Base-by-base conservation (phyloP, 2,888 invertebrate genomes). In the Callimorpha dominula region DNA sequence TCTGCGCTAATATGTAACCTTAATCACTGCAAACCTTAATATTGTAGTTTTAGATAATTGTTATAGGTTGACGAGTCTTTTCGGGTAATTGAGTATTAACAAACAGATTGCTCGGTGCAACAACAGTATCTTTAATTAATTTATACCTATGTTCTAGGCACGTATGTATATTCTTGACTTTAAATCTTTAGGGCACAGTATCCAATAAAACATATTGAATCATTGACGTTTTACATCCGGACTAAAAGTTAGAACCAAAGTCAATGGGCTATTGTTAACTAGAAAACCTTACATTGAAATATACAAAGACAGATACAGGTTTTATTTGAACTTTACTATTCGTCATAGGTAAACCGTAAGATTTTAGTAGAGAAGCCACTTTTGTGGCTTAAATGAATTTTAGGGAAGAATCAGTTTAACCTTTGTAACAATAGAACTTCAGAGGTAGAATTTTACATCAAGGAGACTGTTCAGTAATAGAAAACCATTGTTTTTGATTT, bases 261-360 rank as follows among this genome's bases (percentile, higher is more conserved):
- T 77, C 79, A 88, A 91, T 90, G 78, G 87, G 72, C 91, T 81
- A 92, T 92, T 93, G 92, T 93, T 88, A 83, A 73, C 73, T 69
- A 73, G 75, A 78, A 60, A 79, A 78, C 75, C 74, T 73, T 72
- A 82, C 87, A 86, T 89, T 83, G 85, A 80, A 75, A 76, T 74
- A 79, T 81, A 87, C 89, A 88, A 89, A 90, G 88, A 78, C 68
- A 31, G 31, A 2, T 31, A 85, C 82, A 83, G 79, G 84, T 88
- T 90, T 88, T 89, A 90, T 91, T 91, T 89, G 82, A 86, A 78
- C 86, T 92, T 91, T 91, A 91, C 87, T 73, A 87, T 86, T 81
- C 84, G 88, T 86, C 88, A 84, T 87, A 85, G 85, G 78, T 74
- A 76, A 72, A 77, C 71, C 52, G 77, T 84, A 81, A 73, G 78